Evolutionary conservation across 2,888 invertebrate species (phyloP), one percentile per base, ranked within the genome.

Genomic region (Homarus gammarus): DNA sequence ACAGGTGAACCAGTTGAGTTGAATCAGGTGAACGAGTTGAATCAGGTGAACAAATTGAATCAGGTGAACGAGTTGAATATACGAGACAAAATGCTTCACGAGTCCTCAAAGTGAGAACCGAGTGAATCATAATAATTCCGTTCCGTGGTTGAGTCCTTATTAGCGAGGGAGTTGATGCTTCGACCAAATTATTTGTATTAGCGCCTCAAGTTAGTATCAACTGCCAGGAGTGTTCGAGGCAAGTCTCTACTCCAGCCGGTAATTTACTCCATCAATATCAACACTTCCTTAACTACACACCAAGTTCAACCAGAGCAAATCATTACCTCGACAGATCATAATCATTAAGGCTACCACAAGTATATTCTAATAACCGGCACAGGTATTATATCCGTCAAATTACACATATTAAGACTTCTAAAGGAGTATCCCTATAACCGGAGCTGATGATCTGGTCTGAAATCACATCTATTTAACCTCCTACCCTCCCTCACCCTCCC

Each of bases 361-460:
- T 27, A 64, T 27, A 27, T 5, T 64, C 27, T 27, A 64, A 64
- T 27, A 64, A 64, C 64, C n/a, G 27, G 64, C n/a, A 64, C n/a
- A 64, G 64, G 27, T 27, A 27, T 27, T 27, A 6, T 64, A 15
- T 27, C 64, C 2, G 27, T 5, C 1, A 64, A 27, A 64, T 64
- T 27, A 64, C 27, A 27, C 64, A 64, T 27, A 2, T 64, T 27
- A n/a, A 15, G 27, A 15, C 64, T 3, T 64, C 2, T 27, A 64
- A 27, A 64, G 27, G 64, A 64, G 64, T 64, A n/a, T n/a, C 64
- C 64, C 3, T 64, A 64, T 64, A 64, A 64, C 64, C 27, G n/a
- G 64, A 15, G 6, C 27, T 10, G 64, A 64, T 64, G 64, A 64
- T 64, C 56, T 56, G 18, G 18, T 22, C 22, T 22, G 22, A 12